Percentiles rank a stretch among this genome's conserved stretches.
phyloP scores from a whole-genome alignment of 2,888 invertebrate species.

The Steromphala cineraria region DNA sequence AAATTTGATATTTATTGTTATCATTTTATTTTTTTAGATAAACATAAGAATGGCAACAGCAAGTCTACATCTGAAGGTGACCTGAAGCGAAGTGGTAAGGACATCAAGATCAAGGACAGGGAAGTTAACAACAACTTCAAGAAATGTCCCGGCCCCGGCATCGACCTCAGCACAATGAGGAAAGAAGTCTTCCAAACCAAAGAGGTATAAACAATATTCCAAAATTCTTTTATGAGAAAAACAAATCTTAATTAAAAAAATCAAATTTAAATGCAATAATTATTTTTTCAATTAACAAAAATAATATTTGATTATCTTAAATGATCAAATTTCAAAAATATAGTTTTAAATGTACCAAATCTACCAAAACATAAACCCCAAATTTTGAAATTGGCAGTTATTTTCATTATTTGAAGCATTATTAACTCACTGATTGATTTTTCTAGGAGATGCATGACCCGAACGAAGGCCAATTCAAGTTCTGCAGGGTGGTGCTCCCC shows the following conservation, averaged over 20 bases:
- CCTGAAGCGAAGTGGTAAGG: conserved; percentile 36
- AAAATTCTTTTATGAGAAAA: neutral
- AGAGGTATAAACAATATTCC: conserved; percentile 30
- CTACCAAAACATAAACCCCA: too few species aligned
- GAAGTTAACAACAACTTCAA: conserved; percentile 34
- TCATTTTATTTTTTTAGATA: conserved; percentile 28
- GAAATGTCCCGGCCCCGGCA: conserved; percentile 47
- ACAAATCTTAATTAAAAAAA: too few species aligned
- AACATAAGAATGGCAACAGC: conserved; percentile 42
- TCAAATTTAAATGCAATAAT: too few species aligned
- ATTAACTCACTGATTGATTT: neutral
- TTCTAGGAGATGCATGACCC: conserved; percentile 23
- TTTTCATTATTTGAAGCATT: too few species aligned
- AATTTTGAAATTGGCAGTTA: too few species aligned
- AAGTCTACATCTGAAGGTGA: conserved; percentile 47
- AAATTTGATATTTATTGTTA: neutral
- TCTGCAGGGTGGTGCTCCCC: conserved; percentile 84
- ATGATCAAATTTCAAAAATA: too few species aligned
- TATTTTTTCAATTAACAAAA: too few species aligned
- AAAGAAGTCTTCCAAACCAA: conserved; percentile 54
- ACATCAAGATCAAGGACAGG: conserved; percentile 32
- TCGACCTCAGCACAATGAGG: conserved; percentile 63
- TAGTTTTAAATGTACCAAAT: too few species aligned
- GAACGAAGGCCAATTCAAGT: conserved; percentile 41
- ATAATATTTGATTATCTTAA: too few species aligned